These are phyloP conservation scores for Hydroisotoma schaefferi DNA, from an alignment of 2,888 invertebrate genomes.

Conservation along the genomic window DNA sequence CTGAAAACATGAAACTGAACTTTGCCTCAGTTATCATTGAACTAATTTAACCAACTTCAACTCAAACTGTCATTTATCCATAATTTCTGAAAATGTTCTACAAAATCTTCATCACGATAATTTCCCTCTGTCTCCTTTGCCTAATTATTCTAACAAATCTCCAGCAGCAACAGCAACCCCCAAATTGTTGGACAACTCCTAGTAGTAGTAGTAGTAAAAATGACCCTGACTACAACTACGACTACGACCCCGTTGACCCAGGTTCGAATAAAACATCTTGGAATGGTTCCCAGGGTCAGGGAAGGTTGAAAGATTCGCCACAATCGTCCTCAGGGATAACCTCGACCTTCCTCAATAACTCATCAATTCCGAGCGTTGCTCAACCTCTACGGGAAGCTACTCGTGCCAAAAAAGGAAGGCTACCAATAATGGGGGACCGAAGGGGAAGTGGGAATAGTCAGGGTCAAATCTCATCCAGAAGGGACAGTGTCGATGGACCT, in stretches of 20 bases:
- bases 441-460: not conserved
- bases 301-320: not conserved
- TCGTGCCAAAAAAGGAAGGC: too few relatives aligned
- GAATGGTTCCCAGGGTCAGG: not conserved
- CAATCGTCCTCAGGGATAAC: too few relatives aligned
- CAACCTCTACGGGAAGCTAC: too few relatives aligned
- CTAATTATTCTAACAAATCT: not conserved
- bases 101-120: not conserved
- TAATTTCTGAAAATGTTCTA: not conserved
- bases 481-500: conserved; percentile 1
- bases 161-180: too few relatives aligned
- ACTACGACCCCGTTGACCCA: too few relatives aligned
- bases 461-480: not conserved
- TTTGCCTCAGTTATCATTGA: too few relatives aligned
- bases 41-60: too few relatives aligned
- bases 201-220: not conserved
- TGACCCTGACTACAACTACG: not conserved
- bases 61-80: too few relatives aligned
- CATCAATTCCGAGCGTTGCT: too few relatives aligned
- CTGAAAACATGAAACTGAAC: too few relatives aligned
- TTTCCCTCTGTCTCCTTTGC: not conserved
- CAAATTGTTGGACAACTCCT: too few relatives aligned
- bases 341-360: too few relatives aligned
- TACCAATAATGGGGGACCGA: conserved; percentile 7
- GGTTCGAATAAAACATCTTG: not conserved